These are phyloP conservation scores for Sarcophilus harrisii DNA, from an alignment of 2,797 vertebrate genomes.

Conservation along the genomic window DNA sequence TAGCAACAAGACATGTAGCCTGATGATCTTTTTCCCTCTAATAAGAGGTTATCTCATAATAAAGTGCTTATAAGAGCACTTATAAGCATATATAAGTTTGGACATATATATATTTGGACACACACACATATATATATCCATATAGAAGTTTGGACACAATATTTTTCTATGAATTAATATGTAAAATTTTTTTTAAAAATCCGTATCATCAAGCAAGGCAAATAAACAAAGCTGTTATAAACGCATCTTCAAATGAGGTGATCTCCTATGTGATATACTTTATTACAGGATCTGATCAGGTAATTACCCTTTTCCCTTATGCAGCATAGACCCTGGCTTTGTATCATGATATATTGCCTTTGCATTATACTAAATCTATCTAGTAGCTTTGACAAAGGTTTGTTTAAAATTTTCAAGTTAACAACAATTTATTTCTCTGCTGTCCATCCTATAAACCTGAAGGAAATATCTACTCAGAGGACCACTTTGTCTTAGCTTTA, in stretches of 20 bases:
- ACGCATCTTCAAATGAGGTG: constrained; percentile 13
- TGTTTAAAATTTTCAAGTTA: constrained; percentile 69
- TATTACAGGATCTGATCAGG: constrained; percentile 29
- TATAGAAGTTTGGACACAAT: constrained; percentile 5
- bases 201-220: constrained; percentile 36
- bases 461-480: constrained; percentile 79
- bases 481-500: constrained; percentile 76
- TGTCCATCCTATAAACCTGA: constrained; percentile 70
- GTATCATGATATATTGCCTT: background rate
- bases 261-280: constrained; percentile 8
- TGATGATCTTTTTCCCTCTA: constrained; percentile 6
- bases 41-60: background rate
- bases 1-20: constrained; percentile 8
- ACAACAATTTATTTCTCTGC: constrained; percentile 70
- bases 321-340: constrained; percentile 37
- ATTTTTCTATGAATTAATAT: constrained; percentile 39
- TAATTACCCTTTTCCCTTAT: constrained; percentile 28
- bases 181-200: background rate
- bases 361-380: background rate
- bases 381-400: constrained; percentile 54
- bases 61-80: background rate
- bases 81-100: background rate
- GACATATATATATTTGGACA: background rate
- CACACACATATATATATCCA: too few species aligned
- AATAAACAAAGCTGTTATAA: constrained; percentile 12